Percentiles rank a stretch among this genome's conserved stretches.
Conservation (phyloP, 2,113 vertebrate species). For the Panthera leo region DNA sequence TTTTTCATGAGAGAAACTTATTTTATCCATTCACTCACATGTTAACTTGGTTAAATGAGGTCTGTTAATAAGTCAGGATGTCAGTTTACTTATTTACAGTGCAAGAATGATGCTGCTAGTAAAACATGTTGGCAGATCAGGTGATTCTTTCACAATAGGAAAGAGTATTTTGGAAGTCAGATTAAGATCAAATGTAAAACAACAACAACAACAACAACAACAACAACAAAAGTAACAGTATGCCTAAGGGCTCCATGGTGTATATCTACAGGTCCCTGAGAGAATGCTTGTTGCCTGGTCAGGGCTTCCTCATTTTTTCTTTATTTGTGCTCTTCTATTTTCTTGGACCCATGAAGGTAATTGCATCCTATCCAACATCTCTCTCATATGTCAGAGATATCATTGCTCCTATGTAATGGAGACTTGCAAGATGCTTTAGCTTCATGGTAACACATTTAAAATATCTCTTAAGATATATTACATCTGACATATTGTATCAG, state of each 20-base stretch:
- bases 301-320: not conserved
- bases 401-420: not conserved
- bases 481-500: not conserved
- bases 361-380: not conserved
- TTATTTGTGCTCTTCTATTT: not conserved
- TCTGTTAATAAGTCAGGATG: not conserved
- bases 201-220: not conserved
- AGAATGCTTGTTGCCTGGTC: not conserved
- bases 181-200: not conserved
- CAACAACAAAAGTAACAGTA: not conserved
- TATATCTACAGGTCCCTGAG: not conserved
- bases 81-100: not conserved
- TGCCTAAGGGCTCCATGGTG: not conserved
- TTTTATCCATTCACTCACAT: not conserved
- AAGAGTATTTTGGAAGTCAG: not conserved
- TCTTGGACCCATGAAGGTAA: not conserved
- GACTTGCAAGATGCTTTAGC: not conserved
- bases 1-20: not conserved
- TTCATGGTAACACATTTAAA: not conserved
- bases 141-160: not conserved
- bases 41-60: not conserved
- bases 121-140: not conserved
- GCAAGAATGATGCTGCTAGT: not conserved
- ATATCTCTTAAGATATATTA: not conserved
- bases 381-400: not conserved